Percentiles rank a stretch among this genome's conserved stretches.
These are phyloP conservation scores for Papilio demoleus DNA, from an alignment of 2,888 invertebrate genomes.

Conservation along the genomic window DNA sequence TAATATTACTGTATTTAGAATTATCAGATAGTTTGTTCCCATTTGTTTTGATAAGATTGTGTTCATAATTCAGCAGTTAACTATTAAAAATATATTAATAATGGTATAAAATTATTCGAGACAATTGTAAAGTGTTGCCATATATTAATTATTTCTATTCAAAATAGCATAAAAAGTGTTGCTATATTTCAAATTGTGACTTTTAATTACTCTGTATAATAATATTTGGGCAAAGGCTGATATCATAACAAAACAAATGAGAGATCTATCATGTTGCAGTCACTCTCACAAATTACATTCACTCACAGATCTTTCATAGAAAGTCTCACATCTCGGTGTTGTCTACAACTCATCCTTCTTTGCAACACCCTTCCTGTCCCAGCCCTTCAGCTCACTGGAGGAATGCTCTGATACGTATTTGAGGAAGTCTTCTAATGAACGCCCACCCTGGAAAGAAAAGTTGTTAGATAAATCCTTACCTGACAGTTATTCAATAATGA, in stretches of 20 bases:
- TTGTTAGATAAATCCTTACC: no score
- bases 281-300: constrained; percentile 54
- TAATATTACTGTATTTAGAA: constrained; percentile 80
- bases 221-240: not conserved
- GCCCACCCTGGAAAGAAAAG: constrained; percentile 89
- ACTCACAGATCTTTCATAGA: constrained; percentile 76
- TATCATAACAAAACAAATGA: constrained; percentile 34
- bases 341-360: constrained; percentile 79
- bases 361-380: constrained; percentile 90
- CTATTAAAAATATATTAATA: constrained; percentile 8
- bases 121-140: constrained; percentile 24
- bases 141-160: not conserved
- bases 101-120: constrained; percentile 32
- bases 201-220: no score
- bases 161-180: constrained; percentile 19
- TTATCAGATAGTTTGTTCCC: constrained; percentile 56
- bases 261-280: constrained; percentile 42
- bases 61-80: constrained; percentile 2
- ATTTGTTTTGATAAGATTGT: constrained; percentile 33
- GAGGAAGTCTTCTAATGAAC: constrained; percentile 96
- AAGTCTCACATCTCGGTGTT: constrained; percentile 59
- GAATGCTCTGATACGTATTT: constrained; percentile 97
- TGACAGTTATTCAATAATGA: no score
- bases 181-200: constrained; percentile 8
- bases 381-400: constrained; percentile 93